Evolutionary conservation across 2,113 vertebrate species (phyloP).

Genomic region (Todiramphus saurophagus): DNA sequence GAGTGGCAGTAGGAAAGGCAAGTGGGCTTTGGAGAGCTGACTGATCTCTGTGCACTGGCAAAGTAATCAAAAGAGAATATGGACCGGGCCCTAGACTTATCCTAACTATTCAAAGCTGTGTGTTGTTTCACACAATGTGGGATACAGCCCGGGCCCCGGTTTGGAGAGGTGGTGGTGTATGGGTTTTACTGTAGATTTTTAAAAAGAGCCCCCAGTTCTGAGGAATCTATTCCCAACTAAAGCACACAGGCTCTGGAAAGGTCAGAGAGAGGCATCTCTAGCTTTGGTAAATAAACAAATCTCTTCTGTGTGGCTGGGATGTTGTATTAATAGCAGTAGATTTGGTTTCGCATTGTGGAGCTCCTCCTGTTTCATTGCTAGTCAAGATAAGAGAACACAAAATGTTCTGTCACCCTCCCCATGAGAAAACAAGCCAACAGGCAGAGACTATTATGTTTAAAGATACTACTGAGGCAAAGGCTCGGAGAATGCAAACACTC

Average conservation of each 20-base stretch:
- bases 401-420: constrained; percentile 70
- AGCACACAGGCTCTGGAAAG: constrained; percentile 43
- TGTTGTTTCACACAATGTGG: not conserved
- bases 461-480: constrained; percentile 44
- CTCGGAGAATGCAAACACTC: constrained; percentile 59
- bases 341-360: constrained; percentile 77
- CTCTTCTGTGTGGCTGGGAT: constrained; percentile 65
- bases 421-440: constrained; percentile 58
- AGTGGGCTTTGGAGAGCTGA: constrained; percentile 13
- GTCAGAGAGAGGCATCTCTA: constrained; percentile 72
- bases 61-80: not conserved
- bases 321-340: constrained; percentile 81
- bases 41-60: not conserved
- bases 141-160: constrained; percentile 1
- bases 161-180: not conserved
- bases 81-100: not conserved
- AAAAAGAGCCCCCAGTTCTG: constrained; percentile 48
- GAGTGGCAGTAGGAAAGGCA: not conserved
- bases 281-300: constrained; percentile 76
- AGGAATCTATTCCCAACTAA: constrained; percentile 53
- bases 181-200: constrained; percentile 33
- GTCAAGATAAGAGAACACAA: constrained; percentile 76
- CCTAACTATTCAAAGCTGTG: not conserved
- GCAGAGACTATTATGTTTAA: constrained; percentile 49
- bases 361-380: constrained; percentile 70